These are phyloP conservation scores for Cynocephalus volans DNA, from an alignment of 2,113 vertebrate species.

Conservation along the genomic window DNA sequence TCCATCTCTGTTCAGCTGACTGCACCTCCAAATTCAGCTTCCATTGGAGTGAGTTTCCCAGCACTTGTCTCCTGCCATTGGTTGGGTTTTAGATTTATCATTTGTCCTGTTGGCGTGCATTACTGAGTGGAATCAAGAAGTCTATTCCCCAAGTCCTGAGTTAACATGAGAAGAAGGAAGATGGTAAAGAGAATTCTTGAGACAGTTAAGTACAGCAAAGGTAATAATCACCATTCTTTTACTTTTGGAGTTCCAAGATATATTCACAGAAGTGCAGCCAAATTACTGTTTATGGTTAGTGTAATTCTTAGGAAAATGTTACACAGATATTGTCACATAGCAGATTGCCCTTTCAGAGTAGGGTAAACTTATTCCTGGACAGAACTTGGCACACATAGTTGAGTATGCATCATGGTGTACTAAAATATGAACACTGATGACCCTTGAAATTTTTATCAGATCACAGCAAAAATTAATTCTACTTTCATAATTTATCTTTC, in stretches of 20 bases:
- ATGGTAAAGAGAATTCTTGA: slow-evolving; percentile 22
- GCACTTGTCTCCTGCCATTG: neutral
- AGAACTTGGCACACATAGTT: slow-evolving; percentile 9
- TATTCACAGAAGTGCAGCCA: neutral
- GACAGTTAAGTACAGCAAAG: slow-evolving; percentile 1
- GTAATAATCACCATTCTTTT: neutral
- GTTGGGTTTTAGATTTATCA: neutral
- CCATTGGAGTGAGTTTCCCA: neutral
- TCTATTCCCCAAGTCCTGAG: neutral
- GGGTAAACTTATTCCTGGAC: neutral
- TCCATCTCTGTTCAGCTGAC: neutral
- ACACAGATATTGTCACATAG: neutral
- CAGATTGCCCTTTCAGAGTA: neutral
- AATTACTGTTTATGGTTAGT: neutral
- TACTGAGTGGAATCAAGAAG: neutral
- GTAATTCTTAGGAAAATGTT: slow-evolving; percentile 1
- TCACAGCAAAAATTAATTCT: slow-evolving; percentile 65
- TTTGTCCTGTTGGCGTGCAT: neutral
- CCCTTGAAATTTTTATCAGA: slow-evolving; percentile 65
- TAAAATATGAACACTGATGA: slow-evolving; percentile 56
- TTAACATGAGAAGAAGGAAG: neutral
- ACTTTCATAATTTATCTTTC: slow-evolving; percentile 58
- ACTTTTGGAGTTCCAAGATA: slow-evolving; percentile 6
- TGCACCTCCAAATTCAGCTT: slow-evolving; percentile 31
- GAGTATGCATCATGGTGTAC: neutral